Evolutionary conservation across 2,797 vertebrate species (phyloP), one percentile per base, ranked within the genome.

Genomic region (Xenopus petersii): DNA sequence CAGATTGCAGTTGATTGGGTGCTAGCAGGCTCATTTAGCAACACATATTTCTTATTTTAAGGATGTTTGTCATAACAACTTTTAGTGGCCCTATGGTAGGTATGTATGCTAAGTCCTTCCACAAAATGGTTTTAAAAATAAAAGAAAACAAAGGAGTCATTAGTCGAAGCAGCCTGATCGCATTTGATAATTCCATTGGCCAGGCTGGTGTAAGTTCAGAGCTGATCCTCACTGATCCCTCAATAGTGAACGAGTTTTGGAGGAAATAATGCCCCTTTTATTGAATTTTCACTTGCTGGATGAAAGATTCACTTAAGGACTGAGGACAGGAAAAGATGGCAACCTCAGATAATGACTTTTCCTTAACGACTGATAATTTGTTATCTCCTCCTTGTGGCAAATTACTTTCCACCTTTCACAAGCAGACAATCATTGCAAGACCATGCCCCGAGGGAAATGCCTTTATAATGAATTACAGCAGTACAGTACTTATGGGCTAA

Each of bases 381-480:
- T 75, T n/a, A 16, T 79, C 81, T 67, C 84, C 75, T 81, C 60
- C 75, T 82, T 73, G 67, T 63, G 82, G 56, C 64, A 81, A 72
- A 71, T 66, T 81, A 80, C 51, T 80, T 84, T 82, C 77, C 75
- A 80, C 46, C 70, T 80, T 74, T 79, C 73, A 79, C 81, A 76
- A 76, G 58, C 17, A 75, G 62, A 67, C 26, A 71, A 68, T 75
- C 49, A 36, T 71, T 71, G 48, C 42, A 63, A 66, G 49, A 63
- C 58, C 64, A 36, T 47, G 69, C 59, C 73, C 73, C 4, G 10
- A 48, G 59, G 58, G 69, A 58, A 54, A n/a, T 65, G 69, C 58
- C 49, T 30, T 12, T 58, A 24, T 58, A 63, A 46, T 47, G 55
- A 70, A 69, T 58, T 21, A 2, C 15, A 58, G 7, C 13, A 55